A percentile compares a stretch with the other conserved stretches of the same genome.
Evolutionary conservation across 2,797 vertebrate species (phyloP).

Genomic region (Hybognathus amarus): DNA sequence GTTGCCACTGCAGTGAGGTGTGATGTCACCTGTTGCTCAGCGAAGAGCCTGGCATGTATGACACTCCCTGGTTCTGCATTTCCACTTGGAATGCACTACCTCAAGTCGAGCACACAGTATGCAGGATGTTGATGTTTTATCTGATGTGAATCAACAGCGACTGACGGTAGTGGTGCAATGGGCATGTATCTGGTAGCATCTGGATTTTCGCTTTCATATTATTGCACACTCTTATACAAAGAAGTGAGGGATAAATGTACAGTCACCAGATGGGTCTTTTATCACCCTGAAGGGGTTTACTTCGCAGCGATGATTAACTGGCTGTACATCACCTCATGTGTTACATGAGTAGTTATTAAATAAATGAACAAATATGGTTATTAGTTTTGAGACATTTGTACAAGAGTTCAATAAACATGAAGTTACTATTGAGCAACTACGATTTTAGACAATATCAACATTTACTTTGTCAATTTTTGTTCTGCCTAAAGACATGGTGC

Average conservation of each 20-base stretch:
- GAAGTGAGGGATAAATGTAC: background rate
- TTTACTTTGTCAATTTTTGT: background rate
- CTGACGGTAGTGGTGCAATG: background rate
- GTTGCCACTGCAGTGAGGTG: constrained; percentile 49
- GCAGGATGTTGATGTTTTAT: background rate
- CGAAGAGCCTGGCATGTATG: constrained; percentile 35
- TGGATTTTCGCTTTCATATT: background rate
- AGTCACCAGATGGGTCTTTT: background rate
- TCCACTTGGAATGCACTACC: background rate
- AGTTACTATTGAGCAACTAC: background rate
- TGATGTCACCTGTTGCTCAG: constrained; percentile 60
- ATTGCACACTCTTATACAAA: background rate
- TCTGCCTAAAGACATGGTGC: too few relatives aligned
- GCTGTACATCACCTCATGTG: background rate
- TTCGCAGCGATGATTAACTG: background rate
- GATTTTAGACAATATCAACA: background rate
- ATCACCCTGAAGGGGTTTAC: background rate
- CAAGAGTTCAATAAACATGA: background rate
- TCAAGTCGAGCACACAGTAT: background rate
- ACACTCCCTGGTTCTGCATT: background rate
- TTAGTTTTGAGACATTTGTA: background rate
- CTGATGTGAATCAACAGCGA: background rate
- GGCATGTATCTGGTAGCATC: background rate
- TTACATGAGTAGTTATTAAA: background rate
- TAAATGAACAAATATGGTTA: background rate